These are phyloP conservation scores for Nemotelus nigrinus DNA, from an alignment of 2,888 invertebrate species.

Conservation along the genomic window DNA sequence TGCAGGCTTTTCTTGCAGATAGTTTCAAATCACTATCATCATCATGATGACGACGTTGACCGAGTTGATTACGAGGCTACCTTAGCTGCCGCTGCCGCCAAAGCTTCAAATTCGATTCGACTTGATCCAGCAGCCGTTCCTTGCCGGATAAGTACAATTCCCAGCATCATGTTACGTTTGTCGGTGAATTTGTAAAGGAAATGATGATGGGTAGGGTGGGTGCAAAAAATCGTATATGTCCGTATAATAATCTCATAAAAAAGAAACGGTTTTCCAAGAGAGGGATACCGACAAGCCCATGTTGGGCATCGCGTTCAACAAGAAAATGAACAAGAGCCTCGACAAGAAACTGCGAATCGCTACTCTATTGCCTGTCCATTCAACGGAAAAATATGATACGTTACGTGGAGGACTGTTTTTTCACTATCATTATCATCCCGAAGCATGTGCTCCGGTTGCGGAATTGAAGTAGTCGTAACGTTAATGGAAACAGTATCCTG, in stretches of 20 bases:
- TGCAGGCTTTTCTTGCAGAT: conserved; percentile 2
- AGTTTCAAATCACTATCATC: background rate
- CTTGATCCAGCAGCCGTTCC: background rate
- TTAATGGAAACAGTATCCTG: conserved; percentile 40
- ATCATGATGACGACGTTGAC: conserved; percentile 29
- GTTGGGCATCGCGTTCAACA: conserved; percentile 32
- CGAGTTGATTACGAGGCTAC: conserved; percentile 33
- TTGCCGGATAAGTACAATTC: conserved; percentile 35
- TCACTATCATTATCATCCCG: conserved; percentile 37
- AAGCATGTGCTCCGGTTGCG: background rate
- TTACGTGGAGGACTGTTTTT: conserved; percentile 16
- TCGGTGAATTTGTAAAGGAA: conserved; percentile 53
- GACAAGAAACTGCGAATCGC: conserved; percentile 8
- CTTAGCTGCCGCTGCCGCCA: conserved; percentile 24
- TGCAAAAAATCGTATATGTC: conserved; percentile 52
- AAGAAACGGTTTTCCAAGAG: conserved; percentile 43
- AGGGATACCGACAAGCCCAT: conserved; percentile 32
- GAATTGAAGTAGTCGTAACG: conserved; percentile 15
- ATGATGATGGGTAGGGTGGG: conserved; percentile 55
- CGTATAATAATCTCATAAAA: conserved; percentile 56
- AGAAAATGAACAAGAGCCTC: conserved; percentile 29
- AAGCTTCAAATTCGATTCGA: conserved; percentile 14
- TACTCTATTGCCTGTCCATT: conserved; percentile 16
- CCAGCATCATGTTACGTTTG: conserved; percentile 53
- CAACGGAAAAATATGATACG: conserved; percentile 42